These are phyloP conservation scores for Himalopsyche japonica DNA, from an alignment of 2,888 invertebrate genomes.

Conservation along the genomic window DNA sequence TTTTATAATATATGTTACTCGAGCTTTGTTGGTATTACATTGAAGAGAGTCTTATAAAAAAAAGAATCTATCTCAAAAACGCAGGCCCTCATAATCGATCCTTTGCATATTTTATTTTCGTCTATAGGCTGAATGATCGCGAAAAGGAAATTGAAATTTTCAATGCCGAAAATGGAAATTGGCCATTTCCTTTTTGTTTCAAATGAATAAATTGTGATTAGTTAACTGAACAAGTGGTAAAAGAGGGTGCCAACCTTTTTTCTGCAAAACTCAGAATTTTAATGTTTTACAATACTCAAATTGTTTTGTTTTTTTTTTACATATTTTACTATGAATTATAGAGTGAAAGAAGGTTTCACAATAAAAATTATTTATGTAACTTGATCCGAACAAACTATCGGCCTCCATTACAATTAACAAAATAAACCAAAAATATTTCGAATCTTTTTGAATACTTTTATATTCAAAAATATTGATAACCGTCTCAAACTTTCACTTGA, in stretches of 20 bases:
- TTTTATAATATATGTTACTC: not conserved
- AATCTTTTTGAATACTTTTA: too few species aligned
- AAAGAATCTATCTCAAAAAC: not conserved
- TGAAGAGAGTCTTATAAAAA: not conserved
- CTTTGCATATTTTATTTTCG: not conserved
- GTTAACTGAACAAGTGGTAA: not conserved
- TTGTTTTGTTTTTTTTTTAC: too few species aligned
- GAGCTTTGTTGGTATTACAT: not conserved
- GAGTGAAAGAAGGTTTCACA: too few species aligned
- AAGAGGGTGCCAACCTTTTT: not conserved
- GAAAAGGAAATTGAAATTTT: not conserved
- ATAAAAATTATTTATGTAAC: too few species aligned
- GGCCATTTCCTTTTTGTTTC: not conserved
- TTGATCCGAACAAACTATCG: too few species aligned
- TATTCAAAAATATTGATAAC: too few species aligned
- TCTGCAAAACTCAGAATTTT: too few species aligned
- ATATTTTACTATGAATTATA: too few species aligned
- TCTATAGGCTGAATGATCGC: not conserved
- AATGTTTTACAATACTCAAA: too few species aligned
- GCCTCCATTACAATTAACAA: too few species aligned
- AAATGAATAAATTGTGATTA: not conserved
- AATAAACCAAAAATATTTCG: too few species aligned
- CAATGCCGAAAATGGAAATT: not conserved
- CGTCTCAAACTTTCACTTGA: too few species aligned
- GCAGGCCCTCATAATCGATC: not conserved